Evolutionary conservation across 2,888 invertebrate genomes (phyloP).

Genomic region (Entomobrya proxima): DNA sequence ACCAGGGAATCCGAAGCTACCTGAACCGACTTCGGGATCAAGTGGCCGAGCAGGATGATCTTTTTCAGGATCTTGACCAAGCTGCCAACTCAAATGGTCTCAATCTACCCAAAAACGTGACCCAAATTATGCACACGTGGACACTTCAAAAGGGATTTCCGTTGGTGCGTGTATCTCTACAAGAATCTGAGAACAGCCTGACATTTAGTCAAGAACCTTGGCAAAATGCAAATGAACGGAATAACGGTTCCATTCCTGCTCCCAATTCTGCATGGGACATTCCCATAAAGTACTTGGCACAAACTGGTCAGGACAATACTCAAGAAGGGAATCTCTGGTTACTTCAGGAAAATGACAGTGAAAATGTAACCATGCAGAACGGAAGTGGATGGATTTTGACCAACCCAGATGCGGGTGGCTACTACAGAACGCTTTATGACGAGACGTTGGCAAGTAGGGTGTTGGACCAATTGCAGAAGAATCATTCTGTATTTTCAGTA

Average conservation of each 20-base stretch:
- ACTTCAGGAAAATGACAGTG: not conserved
- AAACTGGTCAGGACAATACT: not conserved
- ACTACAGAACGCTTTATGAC: slow-evolving; percentile 71
- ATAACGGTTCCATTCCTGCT: not conserved
- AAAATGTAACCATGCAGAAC: not conserved
- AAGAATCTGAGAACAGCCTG: not conserved
- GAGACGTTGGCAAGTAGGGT: slow-evolving; percentile 32
- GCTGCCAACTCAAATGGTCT: slow-evolving; percentile 26
- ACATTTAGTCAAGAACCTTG: slow-evolving; percentile 27
- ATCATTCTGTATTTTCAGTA: slow-evolving; percentile 47
- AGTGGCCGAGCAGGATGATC: slow-evolving; percentile 55
- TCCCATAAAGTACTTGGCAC: slow-evolving; percentile 32
- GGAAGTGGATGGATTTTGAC: slow-evolving; percentile 1
- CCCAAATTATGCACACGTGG: slow-evolving; percentile 60
- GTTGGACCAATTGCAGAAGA: slow-evolving; percentile 36
- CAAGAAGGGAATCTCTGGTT: slow-evolving; percentile 28
- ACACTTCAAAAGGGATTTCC: slow-evolving; percentile 62
- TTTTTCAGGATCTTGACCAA: slow-evolving; percentile 47
- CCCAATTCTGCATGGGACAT: slow-evolving; percentile 45
- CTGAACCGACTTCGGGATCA: not conserved
- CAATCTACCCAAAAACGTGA: not conserved
- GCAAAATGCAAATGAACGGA: slow-evolving; percentile 12
- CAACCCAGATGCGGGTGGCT: slow-evolving; percentile 61
- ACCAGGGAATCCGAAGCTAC: slow-evolving; percentile 47
- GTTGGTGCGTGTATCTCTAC: slow-evolving; percentile 25